Evolutionary conservation across 1,140 invertebrate species (phyloP).

Genomic region (Pristionchus pacificus): DNA sequence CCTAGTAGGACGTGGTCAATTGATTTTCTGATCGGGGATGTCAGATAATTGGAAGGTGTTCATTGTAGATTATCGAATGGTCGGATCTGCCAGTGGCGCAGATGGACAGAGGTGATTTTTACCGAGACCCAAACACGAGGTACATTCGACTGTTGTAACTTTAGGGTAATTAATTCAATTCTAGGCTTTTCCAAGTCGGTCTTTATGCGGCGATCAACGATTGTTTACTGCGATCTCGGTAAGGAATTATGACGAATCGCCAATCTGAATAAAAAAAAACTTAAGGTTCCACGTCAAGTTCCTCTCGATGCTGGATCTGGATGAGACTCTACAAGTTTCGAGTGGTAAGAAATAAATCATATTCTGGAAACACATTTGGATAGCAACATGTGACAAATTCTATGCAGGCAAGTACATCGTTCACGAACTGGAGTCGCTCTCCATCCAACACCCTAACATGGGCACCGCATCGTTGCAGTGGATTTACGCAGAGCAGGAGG

Average conservation of each 20-base stretch:
- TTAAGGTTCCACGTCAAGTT: neutral
- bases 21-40: no score
- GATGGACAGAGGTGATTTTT: neutral
- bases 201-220: neutral
- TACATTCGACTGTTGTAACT: no score
- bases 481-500: neutral
- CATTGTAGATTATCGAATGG: neutral
- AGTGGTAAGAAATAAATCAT: no score
- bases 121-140: neutral
- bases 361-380: no score
- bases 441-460: neutral
- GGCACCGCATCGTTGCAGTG: neutral
- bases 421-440: neutral
- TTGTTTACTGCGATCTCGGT: neutral
- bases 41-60: neutral
- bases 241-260: neutral
- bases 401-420: neutral
- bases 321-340: neutral
- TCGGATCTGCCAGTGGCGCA: neutral
- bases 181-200: neutral
- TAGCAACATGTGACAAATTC: no score
- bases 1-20: no score
- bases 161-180: no score
- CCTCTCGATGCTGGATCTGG: neutral
- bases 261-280: no score